A percentile compares a stretch with the other conserved stretches of the same genome.
These are phyloP conservation scores for Pseudotriccus pelzelni DNA, from an alignment of 2,797 vertebrate species.

Conservation along the genomic window DNA sequence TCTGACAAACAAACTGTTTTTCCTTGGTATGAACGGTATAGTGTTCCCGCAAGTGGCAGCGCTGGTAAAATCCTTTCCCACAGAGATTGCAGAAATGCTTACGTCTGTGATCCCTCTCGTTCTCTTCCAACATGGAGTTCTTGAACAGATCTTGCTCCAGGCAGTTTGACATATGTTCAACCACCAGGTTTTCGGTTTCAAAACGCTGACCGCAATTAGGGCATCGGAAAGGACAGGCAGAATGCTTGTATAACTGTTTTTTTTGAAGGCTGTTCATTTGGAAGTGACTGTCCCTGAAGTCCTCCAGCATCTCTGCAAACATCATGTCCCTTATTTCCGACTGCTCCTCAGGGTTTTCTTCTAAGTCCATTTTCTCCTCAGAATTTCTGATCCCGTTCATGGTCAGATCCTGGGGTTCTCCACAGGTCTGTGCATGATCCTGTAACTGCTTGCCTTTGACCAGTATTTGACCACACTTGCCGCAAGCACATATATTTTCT, in stretches of 20 bases:
- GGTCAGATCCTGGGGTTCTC: constrained; percentile 87
- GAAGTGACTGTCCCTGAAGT: constrained; percentile 77
- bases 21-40: constrained; percentile 99
- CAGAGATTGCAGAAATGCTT: constrained; percentile 98
- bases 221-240: constrained; percentile 86
- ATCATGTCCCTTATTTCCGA: constrained; percentile 82
- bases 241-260: constrained; percentile 81
- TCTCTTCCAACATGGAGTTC: constrained; percentile 83
- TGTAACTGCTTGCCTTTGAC: constrained; percentile 95
- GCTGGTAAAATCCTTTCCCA: constrained; percentile 97
- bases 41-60: constrained; percentile 97
- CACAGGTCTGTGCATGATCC: constrained; percentile 94
- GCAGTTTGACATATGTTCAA: constrained; percentile 91
- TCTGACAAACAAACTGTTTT: constrained; percentile 97
- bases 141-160: constrained; percentile 91
- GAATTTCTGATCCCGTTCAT: constrained; percentile 84
- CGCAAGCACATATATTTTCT: constrained; percentile 95
- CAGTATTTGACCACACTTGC: constrained; percentile 93
- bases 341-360: constrained; percentile 80
- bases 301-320: constrained; percentile 82
- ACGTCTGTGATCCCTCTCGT: constrained; percentile 91
- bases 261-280: constrained; percentile 75
- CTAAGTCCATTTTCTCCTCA: constrained; percentile 85
- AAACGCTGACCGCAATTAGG: constrained; percentile 91
- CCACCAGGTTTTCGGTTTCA: constrained; percentile 87